Evolutionary conservation across 2,888 invertebrate genomes (phyloP), one percentile per base, ranked within the genome.

Genomic region (Leptinotarsa haldemani): DNA sequence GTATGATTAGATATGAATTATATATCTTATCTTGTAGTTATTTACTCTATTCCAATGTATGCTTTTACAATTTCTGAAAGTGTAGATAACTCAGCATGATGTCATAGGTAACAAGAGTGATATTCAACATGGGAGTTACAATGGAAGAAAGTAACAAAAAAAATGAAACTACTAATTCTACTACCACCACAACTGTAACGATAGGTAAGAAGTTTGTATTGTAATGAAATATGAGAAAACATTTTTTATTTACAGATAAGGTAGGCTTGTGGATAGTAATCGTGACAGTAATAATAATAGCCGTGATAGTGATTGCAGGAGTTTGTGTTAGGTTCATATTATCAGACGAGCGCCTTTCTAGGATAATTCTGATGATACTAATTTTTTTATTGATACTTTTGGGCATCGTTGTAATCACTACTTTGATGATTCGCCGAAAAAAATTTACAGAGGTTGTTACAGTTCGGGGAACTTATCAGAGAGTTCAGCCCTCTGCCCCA

Each of bases 331-430:
- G 74, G 46, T 74, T 77, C 53, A 68, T 77, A 47, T 7, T 78
- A 22, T 22, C 58, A 40, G 78, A 74, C 15, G 65, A 72, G 2
- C 61, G 47, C 40, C n/a, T 75, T 20, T 74, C 75, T n/a, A 77
- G 77, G n/a, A 73, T 78, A 61, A 73, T 77, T 52, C 47, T 78
- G 25, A 73, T 78, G 18, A 53, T 67, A 4, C 30, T 78, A 15
- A 78, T 78, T 61, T 77, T 75, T 61, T 74, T 78, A 30, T 69
- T 77, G 30, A 56, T 68, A n/a, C 65, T 78, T 18, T 53, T 78
- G 65, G 78, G 77, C 3, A 53, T 74, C 22, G 2, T 64, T 9
- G 74, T 69, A 18, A 20, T 78, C 22, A 47, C 65, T 22, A 48
- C 71, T 30, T 46, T 78, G 25, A 75, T 69, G 9, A 30, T 64